phyloP scores from a whole-genome alignment of 2,888 invertebrate species.

The Anoncus sp. region DNA sequence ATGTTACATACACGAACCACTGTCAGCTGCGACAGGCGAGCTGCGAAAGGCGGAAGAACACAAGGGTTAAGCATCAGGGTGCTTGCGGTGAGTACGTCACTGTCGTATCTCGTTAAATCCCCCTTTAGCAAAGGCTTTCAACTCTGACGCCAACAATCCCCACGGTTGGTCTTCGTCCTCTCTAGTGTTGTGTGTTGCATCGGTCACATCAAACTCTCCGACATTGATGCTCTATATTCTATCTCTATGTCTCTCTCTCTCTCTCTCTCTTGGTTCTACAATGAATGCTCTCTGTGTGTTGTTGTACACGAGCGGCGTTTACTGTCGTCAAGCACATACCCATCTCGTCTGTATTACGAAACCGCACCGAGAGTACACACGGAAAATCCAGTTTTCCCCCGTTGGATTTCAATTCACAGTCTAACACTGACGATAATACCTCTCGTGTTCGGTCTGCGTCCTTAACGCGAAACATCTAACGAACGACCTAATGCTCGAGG shows the following conservation, averaged over 20 bases:
- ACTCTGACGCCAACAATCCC: constrained; percentile 51
- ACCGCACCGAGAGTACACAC: background rate
- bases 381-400: constrained; percentile 28
- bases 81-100: constrained; percentile 89
- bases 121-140: constrained; percentile 49
- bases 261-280: constrained; percentile 9
- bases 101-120: constrained; percentile 55
- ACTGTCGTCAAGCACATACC: constrained; percentile 13
- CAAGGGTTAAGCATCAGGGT: constrained; percentile 89
- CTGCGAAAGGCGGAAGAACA: constrained; percentile 90
- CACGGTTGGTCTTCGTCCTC: constrained; percentile 29
- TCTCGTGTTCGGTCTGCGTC: background rate
- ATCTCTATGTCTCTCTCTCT: constrained; percentile 3
- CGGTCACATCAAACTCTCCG: constrained; percentile 40
- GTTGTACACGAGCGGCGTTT: constrained; percentile 13
- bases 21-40: constrained; percentile 92
- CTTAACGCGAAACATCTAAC: constrained; percentile 13
- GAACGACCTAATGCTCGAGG: background rate
- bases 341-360: constrained; percentile 26
- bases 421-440: constrained; percentile 24
- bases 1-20: constrained; percentile 88
- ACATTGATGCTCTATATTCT: constrained; percentile 26
- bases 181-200: constrained; percentile 21
- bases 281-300: constrained; percentile 9
- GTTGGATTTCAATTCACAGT: constrained; percentile 2